phyloP scores from a whole-genome alignment of 2,888 invertebrate genomes.

The Drymonia ruficornis region DNA sequence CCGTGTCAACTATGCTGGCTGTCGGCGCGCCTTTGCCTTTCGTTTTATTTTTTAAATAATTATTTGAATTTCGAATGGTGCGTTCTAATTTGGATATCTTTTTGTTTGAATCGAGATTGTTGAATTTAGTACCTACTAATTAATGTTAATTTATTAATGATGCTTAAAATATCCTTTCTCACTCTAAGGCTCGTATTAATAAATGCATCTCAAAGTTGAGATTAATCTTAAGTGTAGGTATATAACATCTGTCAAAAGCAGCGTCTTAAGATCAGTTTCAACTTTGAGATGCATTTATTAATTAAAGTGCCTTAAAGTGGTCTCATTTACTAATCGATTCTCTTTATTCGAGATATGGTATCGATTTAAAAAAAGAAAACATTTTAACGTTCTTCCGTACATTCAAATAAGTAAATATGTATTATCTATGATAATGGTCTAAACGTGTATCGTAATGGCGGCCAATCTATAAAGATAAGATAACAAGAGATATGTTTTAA shows the following conservation, averaged over 20 bases:
- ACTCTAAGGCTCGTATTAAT: no score
- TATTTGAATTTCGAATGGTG: slow-evolving; percentile 32
- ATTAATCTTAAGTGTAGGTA: no score
- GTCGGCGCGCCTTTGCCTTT: slow-evolving; percentile 50
- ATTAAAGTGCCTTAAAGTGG: background rate
- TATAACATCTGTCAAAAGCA: no score
- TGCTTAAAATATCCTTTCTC: no score
- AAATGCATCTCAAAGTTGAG: no score
- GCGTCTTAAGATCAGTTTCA: no score
- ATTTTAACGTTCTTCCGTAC: background rate
- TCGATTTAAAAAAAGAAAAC: background rate
- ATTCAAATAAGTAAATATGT: slow-evolving; percentile 9
- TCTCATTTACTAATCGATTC: no score
- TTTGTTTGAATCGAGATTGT: background rate
- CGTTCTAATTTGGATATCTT: slow-evolving; percentile 53
- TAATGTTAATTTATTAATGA: no score
- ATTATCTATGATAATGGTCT: slow-evolving; percentile 24
- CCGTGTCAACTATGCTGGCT: slow-evolving; percentile 60
- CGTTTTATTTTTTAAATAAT: slow-evolving; percentile 44
- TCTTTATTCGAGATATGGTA: background rate
- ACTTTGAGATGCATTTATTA: background rate
- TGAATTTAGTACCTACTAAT: background rate
- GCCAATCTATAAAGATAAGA: slow-evolving; percentile 35
- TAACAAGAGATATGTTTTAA: slow-evolving; percentile 23
- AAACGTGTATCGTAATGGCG: slow-evolving; percentile 35